A percentile compares a stretch with the other conserved stretches of the same genome.
These are phyloP conservation scores for Plutella xylostella DNA, from an alignment of 2,888 invertebrate species.

Conservation along the genomic window DNA sequence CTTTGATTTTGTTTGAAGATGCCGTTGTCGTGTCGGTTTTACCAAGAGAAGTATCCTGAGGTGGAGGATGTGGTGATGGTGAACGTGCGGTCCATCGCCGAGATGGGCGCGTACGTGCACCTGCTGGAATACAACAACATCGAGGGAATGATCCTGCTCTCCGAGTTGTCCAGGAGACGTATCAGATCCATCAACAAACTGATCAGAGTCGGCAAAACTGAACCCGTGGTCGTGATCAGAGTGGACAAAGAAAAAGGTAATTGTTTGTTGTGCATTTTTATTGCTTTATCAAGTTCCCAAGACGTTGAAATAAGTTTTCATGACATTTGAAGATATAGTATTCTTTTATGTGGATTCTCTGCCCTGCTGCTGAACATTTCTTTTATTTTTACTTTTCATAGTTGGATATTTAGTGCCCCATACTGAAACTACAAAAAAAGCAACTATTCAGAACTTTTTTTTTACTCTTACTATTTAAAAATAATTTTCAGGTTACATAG, in stretches of 20 bases:
- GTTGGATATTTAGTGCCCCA: too few relatives aligned
- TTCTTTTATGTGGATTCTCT: too few relatives aligned
- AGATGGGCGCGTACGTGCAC: slow-evolving; percentile 99
- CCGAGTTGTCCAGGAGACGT: slow-evolving; percentile 97
- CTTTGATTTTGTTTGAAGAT: slow-evolving; percentile 59
- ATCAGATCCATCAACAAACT: slow-evolving; percentile 99
- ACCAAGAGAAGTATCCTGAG: slow-evolving; percentile 97
- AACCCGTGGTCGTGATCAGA: slow-evolving; percentile 98
- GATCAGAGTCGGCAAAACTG: slow-evolving; percentile 97
- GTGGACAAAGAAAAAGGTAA: slow-evolving; percentile 99
- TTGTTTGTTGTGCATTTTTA: too few relatives aligned
- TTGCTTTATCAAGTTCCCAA: too few relatives aligned
- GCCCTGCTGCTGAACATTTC: too few relatives aligned
- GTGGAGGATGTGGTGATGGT: slow-evolving; percentile 99
- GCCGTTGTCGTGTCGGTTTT: slow-evolving; percentile 96
- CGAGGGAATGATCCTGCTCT: slow-evolving; percentile 98
- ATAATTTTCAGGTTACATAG: slow-evolving; percentile 87
- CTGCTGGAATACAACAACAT: slow-evolving; percentile 98
- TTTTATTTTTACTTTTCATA: too few relatives aligned
- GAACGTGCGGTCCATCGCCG: slow-evolving; percentile 96
- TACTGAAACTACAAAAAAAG: too few relatives aligned
- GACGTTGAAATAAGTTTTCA: too few relatives aligned
- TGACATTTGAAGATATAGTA: too few relatives aligned
- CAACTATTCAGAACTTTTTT: too few relatives aligned
- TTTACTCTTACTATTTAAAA: neutral